Conservation (phyloP, 2,797 vertebrate species). For the Triplophysa yarkandensis region DNA sequence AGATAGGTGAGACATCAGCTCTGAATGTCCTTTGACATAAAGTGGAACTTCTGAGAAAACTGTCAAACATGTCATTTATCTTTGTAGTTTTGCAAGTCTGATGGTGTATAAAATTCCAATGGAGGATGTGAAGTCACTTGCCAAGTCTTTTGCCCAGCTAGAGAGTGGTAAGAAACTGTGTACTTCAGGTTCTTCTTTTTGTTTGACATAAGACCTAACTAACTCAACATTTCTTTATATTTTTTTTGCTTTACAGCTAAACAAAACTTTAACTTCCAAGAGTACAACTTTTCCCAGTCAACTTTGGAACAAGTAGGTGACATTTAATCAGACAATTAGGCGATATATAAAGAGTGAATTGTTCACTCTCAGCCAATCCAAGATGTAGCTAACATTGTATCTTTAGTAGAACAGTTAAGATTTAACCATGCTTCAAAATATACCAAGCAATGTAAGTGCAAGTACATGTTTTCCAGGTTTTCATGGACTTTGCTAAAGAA, state of each 20-base stretch:
- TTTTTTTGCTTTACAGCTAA: conserved; percentile 77
- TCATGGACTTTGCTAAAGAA: conserved; percentile 94
- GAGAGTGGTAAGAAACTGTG: conserved; percentile 81
- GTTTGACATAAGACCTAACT: no score
- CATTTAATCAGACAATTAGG: no score
- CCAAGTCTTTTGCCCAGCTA: conserved; percentile 82
- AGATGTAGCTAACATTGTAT: no score
- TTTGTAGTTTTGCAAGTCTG: conserved; percentile 80
- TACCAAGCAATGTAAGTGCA: not conserved
- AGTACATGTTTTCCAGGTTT: conserved; percentile 77
- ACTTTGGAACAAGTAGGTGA: conserved; percentile 86
- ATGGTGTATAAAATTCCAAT: conserved; percentile 88
- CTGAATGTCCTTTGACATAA: not conserved
- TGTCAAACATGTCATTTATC: not conserved
- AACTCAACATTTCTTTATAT: not conserved
- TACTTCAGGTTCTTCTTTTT: not conserved
- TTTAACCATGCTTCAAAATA: no score
- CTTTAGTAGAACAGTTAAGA: no score
- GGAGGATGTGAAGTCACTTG: conserved; percentile 84
- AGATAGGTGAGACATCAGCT: conserved; percentile 80
- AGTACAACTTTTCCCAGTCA: conserved; percentile 92
- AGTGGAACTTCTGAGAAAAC: not conserved
- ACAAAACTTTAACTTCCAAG: conserved; percentile 80
- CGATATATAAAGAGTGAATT: no score
- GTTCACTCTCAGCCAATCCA: no score